Conservation (phyloP, 37 sponge, comb jelly and placozoan species). For the Geodia barretti region DNA sequence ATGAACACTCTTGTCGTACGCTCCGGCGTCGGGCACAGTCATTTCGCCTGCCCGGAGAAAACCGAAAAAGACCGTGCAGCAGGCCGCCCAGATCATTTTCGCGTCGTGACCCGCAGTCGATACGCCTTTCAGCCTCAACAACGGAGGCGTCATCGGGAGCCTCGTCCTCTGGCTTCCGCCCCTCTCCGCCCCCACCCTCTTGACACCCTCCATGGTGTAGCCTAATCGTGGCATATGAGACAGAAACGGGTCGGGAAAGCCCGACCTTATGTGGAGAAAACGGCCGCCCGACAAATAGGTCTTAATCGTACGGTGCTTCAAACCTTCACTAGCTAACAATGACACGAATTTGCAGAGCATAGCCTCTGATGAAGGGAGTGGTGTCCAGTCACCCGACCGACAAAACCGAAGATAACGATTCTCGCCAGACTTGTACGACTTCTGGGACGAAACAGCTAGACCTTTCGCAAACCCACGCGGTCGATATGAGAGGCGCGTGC, state of each 20-base stretch:
- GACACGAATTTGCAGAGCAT: background rate
- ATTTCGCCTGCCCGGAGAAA: slow-evolving; percentile 6
- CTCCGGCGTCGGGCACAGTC: slow-evolving; percentile 7
- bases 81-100: slow-evolving; percentile 31
- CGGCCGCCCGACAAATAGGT: slow-evolving; percentile 16
- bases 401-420: background rate
- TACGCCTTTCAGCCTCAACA: slow-evolving; percentile 6
- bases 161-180: background rate
- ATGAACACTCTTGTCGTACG: slow-evolving; percentile 14
- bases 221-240: background rate
- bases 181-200: slow-evolving; percentile 8
- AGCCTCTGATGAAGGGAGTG: background rate
- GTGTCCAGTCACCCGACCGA: background rate
- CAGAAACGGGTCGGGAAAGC: slow-evolving; percentile 6
- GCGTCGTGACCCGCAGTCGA: slow-evolving; percentile 1
- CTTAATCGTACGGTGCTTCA: slow-evolving; percentile 20
- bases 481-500: too few relatives aligned
- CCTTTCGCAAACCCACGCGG: slow-evolving; percentile 30
- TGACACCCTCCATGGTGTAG: slow-evolving; percentile 10
- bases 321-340: background rate
- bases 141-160: slow-evolving; percentile 2
- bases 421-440: slow-evolving; percentile 1
- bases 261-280: slow-evolving; percentile 2
- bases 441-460: slow-evolving; percentile 9
- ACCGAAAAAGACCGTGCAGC: slow-evolving; percentile 25